Percentiles rank a stretch among this genome's conserved stretches.
Conservation (phyloP, 2,797 vertebrate genomes). For the Caiman crocodilus region DNA sequence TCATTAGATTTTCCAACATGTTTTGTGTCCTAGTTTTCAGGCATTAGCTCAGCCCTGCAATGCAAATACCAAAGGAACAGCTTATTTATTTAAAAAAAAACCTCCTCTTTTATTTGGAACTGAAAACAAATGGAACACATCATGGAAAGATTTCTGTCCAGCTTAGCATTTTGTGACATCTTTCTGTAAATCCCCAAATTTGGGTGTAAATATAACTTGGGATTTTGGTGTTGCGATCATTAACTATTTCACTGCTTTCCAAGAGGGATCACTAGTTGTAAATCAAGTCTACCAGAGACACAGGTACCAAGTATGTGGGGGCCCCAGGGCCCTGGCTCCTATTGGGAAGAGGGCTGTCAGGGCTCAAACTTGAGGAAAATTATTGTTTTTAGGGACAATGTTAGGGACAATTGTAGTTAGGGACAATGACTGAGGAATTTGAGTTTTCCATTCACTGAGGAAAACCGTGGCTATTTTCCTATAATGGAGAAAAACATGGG, state of each 20-base stretch:
- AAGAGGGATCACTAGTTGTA: not conserved
- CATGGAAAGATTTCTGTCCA: not conserved
- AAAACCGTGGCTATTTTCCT: too few species aligned
- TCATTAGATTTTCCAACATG: not conserved
- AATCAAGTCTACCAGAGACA: not conserved
- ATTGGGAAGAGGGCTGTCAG: too few species aligned
- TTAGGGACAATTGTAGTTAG: too few species aligned
- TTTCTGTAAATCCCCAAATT: not conserved
- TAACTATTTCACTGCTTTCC: not conserved
- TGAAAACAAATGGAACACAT: not conserved
- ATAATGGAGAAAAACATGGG: too few species aligned
- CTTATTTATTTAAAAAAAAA: conserved; percentile 1
- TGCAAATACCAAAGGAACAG: not conserved
- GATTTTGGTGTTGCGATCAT: too few species aligned
- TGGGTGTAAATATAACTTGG: not conserved
- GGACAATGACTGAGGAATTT: too few species aligned
- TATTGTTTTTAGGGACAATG: too few species aligned
- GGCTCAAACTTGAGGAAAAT: too few species aligned
- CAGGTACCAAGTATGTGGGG: not conserved
- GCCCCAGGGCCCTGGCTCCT: too few species aligned
- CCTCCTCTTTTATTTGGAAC: not conserved
- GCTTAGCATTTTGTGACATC: not conserved
- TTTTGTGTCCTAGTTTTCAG: not conserved
- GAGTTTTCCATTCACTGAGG: too few species aligned
- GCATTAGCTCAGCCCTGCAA: not conserved